Conservation (phyloP, 2,888 invertebrate genomes). For the Lycocerus yunnanus region DNA sequence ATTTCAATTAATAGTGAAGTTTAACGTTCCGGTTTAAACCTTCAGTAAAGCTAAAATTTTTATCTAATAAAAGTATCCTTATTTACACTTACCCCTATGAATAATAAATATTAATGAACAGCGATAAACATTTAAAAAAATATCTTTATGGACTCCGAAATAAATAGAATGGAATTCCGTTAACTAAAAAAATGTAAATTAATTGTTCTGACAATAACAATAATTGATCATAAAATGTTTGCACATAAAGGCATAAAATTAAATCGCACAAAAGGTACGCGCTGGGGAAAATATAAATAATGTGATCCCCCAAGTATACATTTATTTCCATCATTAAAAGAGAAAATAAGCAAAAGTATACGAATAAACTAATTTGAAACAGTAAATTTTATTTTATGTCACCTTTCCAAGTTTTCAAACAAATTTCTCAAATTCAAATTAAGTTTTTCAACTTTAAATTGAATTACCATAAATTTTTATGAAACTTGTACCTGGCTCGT, state of each 20-base stretch:
- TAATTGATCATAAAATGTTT: neutral
- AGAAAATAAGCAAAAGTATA: neutral
- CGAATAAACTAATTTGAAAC: too few relatives aligned
- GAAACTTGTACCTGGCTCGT: constrained; percentile 57
- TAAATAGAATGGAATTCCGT: neutral
- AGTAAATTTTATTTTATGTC: too few relatives aligned
- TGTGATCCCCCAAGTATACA: neutral
- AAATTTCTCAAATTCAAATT: too few relatives aligned
- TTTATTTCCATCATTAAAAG: neutral
- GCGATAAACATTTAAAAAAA: neutral
- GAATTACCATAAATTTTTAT: neutral
- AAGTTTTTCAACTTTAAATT: too few relatives aligned
- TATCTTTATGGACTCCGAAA: neutral
- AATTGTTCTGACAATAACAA: neutral
- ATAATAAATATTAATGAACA: neutral
- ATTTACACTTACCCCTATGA: neutral
- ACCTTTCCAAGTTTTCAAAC: too few relatives aligned
- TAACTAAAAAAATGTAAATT: neutral
- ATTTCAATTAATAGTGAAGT: neutral
- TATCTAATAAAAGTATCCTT: neutral
- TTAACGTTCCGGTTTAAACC: neutral
- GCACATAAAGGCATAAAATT: neutral
- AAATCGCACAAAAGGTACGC: neutral
- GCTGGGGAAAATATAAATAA: neutral
- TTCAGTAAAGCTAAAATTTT: neutral